Evolutionary conservation across 2,797 vertebrate species (phyloP), one percentile per base, ranked within the genome.

Genomic region (Chaetophractus vellerosus): DNA sequence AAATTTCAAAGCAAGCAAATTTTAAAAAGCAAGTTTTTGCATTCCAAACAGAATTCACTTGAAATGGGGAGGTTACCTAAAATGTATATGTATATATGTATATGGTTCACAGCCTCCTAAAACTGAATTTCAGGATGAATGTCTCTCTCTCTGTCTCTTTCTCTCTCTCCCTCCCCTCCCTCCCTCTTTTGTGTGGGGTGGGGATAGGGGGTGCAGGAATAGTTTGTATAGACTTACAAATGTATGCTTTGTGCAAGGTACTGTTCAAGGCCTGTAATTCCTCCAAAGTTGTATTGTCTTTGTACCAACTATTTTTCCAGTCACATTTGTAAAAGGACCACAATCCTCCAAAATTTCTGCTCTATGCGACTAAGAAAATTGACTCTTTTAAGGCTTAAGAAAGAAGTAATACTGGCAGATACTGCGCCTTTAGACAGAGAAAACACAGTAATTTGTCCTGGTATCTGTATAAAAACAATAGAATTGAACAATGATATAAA

Each of bases 331-430:
- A 59, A 92, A 66, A 69, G 16, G 12, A 59, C 75, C 23, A 79
- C 11, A 84, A 41, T 59, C 19, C n/a, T 79, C 61, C 19, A 28
- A 74, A 71, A 83, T 74, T 86, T 74, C 79, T 91, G 66, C 61
- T 83, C 33, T 69, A 83, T 57, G 14, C 66, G 21, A 71, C 87
- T 52, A 94, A 89, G 61, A 31, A 79, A 79, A 68, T 83, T 61
- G 41, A 74, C 63, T 36, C 68, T 75, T 72, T 72, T 23, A 63
- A 26, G 95, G 81, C 48, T 76, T 7, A 61, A 24, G 23, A 28
- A 74, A 63, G 15, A 85, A 94, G 19, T 24, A 71, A 88, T 76
- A 59, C 33, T 78, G 59, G n/a, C 38, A 50, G 7, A 38, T n/a
- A 69, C 21, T 71, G 9, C 78, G 23, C 23, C 28, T 95, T 55